phyloP scores from a whole-genome alignment of 2,888 invertebrate genomes.

The Loripinus fragilis region DNA sequence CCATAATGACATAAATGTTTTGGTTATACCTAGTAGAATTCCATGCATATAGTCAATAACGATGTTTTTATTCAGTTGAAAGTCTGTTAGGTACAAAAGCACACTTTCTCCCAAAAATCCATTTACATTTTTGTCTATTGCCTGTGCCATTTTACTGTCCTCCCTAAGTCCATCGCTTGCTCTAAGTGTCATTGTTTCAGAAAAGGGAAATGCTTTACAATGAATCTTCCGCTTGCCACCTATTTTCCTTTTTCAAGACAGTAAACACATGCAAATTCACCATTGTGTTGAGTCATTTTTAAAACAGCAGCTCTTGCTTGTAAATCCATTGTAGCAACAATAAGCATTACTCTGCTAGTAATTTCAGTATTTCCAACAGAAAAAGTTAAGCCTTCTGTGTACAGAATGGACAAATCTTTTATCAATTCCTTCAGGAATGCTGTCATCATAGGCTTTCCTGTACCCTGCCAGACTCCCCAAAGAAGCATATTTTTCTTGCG shows the following conservation, averaged over 20 bases:
- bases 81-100: conserved; percentile 34
- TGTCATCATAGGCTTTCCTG: conserved; percentile 29
- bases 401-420: conserved; percentile 23
- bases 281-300: conserved; percentile 56
- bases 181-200: conserved; percentile 24
- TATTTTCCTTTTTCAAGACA: conserved; percentile 40
- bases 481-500: conserved; percentile 40
- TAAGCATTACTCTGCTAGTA: conserved; percentile 32
- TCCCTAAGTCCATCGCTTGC: neutral
- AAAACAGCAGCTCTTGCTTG: conserved; percentile 51
- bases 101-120: conserved; percentile 45
- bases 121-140: conserved; percentile 27
- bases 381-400: conserved; percentile 18
- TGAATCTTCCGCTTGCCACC: conserved; percentile 39
- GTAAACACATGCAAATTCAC: conserved; percentile 43
- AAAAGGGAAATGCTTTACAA: conserved; percentile 31
- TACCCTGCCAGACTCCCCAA: neutral
- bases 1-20: conserved; percentile 32
- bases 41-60: conserved; percentile 57
- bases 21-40: conserved; percentile 40
- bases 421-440: conserved; percentile 46
- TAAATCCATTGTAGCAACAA: conserved; percentile 52
- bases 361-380: conserved; percentile 5
- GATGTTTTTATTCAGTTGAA: conserved; percentile 33
- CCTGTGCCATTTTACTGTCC: neutral